phyloP scores from a whole-genome alignment of 2,113 vertebrate species.

The Tupaia tana region DNA sequence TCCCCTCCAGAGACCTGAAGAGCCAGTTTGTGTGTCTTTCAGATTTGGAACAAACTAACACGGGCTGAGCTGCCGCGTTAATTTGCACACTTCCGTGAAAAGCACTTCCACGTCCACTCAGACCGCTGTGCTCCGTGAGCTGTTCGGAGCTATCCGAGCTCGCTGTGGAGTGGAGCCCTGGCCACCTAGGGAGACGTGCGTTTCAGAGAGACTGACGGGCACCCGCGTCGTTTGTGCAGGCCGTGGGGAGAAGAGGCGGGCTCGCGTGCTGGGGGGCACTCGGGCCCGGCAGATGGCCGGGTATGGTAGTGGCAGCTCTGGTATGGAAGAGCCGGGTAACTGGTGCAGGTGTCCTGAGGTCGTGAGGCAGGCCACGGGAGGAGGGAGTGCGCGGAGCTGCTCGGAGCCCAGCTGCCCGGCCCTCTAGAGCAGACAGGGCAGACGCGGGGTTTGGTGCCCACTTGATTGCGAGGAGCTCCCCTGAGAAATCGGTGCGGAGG shows the following conservation, averaged over 20 bases:
- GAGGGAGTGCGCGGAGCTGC: rapidly evolving
- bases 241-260: not conserved
- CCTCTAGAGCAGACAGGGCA: not conserved
- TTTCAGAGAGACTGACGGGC: rapidly evolving
- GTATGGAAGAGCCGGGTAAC: not conserved
- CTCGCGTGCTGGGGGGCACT: not conserved
- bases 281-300: no score
- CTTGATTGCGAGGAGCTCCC: not conserved
- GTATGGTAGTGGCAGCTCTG: no score
- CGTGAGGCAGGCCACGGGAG: rapidly evolving
- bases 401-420: not conserved
- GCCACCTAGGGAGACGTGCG: not conserved
- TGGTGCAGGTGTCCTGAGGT: rapidly evolving
- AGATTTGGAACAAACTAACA: not conserved
- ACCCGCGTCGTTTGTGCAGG: rapidly evolving
- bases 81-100: not conserved
- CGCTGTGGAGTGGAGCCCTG: not conserved
- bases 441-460: not conserved
- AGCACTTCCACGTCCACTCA: rapidly evolving
- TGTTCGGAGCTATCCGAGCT: not conserved
- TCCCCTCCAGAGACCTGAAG: slow-evolving; percentile 66
- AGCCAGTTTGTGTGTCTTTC: slow-evolving; percentile 62
- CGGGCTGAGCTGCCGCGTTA: not conserved
- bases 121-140: not conserved
- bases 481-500: not conserved